Conservation (phyloP, 1,140 invertebrate species). For the Philotrypesis tridentata region DNA sequence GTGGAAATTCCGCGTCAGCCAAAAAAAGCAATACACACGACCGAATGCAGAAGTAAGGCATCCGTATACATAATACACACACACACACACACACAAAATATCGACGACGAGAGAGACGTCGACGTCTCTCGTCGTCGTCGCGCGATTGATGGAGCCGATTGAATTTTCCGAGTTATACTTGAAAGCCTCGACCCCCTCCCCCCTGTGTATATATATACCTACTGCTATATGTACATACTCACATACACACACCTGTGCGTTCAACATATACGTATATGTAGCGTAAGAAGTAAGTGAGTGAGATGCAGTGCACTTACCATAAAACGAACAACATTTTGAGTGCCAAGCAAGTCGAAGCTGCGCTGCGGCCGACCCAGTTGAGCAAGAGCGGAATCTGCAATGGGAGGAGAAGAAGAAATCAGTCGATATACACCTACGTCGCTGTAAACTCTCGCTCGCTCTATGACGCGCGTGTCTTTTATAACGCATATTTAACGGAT, state of each 20-base stretch:
- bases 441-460: too few relatives aligned
- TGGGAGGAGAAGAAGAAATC: not conserved
- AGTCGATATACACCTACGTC: constrained; percentile 13
- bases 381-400: constrained; percentile 36
- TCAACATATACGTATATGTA: too few relatives aligned
- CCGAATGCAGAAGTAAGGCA: too few relatives aligned
- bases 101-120: too few relatives aligned
- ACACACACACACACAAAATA: not conserved
- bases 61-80: not conserved
- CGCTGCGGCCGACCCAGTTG: constrained; percentile 30
- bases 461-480: too few relatives aligned
- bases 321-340: constrained; percentile 47
- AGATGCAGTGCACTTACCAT: constrained; percentile 42
- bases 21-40: not conserved
- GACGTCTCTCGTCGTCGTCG: too few relatives aligned
- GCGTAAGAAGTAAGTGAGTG: not conserved
- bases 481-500: too few relatives aligned
- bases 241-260: too few relatives aligned
- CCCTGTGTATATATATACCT: not conserved
- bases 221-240: not conserved
- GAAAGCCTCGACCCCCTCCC: too few relatives aligned
- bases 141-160: too few relatives aligned
- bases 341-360: constrained; percentile 32
- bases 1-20: not conserved
- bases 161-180: too few relatives aligned